Evolutionary conservation across 2,888 invertebrate species (phyloP), one percentile per base, ranked within the genome.

Genomic region (Coelinius sp.): DNA sequence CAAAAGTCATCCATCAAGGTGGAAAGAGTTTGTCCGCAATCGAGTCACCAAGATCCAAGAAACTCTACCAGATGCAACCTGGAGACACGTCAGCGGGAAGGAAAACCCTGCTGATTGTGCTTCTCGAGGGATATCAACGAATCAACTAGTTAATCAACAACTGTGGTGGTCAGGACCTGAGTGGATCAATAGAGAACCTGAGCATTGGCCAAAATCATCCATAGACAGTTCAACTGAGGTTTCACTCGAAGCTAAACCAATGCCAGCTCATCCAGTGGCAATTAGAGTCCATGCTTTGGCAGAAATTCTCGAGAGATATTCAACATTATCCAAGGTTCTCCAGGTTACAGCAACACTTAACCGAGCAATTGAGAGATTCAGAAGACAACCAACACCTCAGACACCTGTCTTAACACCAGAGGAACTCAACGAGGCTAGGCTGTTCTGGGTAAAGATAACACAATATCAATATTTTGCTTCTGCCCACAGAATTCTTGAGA

Each of bases 11-110:
- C 76, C 68, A 75, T 63, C 66, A 38, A 66, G 72, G 0, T 78
- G 77, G 77, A 77, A 76, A 35, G 78, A 77, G 8, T 77, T 59
- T 7, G 75, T 79, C 0, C 4, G 75, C 6, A 79, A 79, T 31
- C 22, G 75, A 5, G 78, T 76, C 0, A n/a, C 71, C 0, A 67
- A 68, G 8, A 76, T 78, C 24, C 76, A 76, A 62, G 75, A 76
- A 5, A 70, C 72, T 17, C 24, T 68, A 0, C 20, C 65, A 1
- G 1, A 17, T 0, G 67, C 53, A n/a, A 67, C 63, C 0, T 80
- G 75, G 72, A 38, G 64, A 6, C 70, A 73, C 20, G 65, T 76
- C n/a, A n/a, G n/a, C n/a, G n/a, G n/a, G n/a, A n/a, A n/a, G n/a
- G n/a, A n/a, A 10, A 74, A 79, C 20, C 20, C 49, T 12, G 41